Conservation (phyloP, 2,113 vertebrate species). For the Brachyhypopomus occidentalis region DNA sequence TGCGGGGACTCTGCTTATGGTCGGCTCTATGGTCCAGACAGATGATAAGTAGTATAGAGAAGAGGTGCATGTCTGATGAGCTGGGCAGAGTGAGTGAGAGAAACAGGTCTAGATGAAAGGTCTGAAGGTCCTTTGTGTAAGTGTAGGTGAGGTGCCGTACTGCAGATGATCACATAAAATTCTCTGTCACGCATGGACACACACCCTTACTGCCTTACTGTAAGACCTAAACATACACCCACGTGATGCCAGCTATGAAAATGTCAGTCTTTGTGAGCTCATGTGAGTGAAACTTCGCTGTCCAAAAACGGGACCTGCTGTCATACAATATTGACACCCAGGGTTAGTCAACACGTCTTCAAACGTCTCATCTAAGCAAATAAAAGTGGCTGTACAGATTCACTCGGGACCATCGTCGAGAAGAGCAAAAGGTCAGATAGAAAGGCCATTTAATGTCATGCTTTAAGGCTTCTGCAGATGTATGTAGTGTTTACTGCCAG, state of each 20-base stretch:
- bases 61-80: neutral
- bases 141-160: slow-evolving; percentile 11
- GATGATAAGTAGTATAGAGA: neutral
- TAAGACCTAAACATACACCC: slow-evolving; percentile 54
- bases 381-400: neutral
- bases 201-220: slow-evolving; percentile 48
- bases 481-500: too few relatives aligned
- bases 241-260: slow-evolving; percentile 44
- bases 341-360: slow-evolving; percentile 41
- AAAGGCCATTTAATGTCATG: neutral
- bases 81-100: neutral
- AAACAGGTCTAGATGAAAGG: neutral
- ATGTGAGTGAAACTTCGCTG: slow-evolving; percentile 53
- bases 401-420: neutral
- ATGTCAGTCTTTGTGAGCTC: slow-evolving; percentile 56
- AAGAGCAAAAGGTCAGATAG: neutral
- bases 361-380: slow-evolving; percentile 30
- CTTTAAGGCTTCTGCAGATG: neutral
- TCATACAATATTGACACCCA: slow-evolving; percentile 21
- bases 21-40: too few relatives aligned
- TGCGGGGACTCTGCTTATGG: too few relatives aligned
- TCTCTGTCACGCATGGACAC: slow-evolving; percentile 42
- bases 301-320: slow-evolving; percentile 50
- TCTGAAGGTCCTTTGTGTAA: slow-evolving; percentile 4
- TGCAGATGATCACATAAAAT: slow-evolving; percentile 35